Conservation (phyloP, 2,113 vertebrate genomes). For the Solea senegalensis region DNA sequence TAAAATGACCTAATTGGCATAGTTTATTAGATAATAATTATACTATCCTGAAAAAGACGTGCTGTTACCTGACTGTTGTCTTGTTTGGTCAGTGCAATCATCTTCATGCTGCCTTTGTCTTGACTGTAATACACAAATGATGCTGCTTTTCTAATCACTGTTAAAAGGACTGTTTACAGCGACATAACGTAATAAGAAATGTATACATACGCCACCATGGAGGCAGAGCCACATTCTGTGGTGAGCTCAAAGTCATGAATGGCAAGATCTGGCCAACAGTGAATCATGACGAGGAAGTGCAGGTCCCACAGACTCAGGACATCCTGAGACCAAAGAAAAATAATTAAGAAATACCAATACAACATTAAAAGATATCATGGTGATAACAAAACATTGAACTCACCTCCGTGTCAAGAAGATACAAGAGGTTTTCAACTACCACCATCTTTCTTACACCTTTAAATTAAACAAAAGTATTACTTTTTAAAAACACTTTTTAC, state of each 20-base stretch:
- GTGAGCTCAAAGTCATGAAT: slow-evolving; percentile 91
- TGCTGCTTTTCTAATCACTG: not conserved
- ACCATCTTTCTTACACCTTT: slow-evolving; percentile 89
- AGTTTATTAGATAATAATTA: not conserved
- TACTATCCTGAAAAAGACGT: too few species aligned
- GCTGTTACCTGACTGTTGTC: slow-evolving; percentile 80
- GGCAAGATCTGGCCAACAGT: slow-evolving; percentile 84
- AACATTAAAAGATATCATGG: not conserved
- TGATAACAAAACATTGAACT: slow-evolving; percentile 33
- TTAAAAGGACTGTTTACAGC: not conserved
- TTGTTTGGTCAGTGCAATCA: slow-evolving; percentile 85
- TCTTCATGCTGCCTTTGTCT: slow-evolving; percentile 86
- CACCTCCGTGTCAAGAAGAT: slow-evolving; percentile 90
- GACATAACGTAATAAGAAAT: not conserved
- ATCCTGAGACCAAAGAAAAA: slow-evolving; percentile 72
- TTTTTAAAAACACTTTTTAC: not conserved
- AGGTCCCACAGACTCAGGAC: slow-evolving; percentile 90
- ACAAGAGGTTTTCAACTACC: slow-evolving; percentile 87
- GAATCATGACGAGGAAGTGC: slow-evolving; percentile 84
- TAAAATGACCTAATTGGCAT: not conserved
- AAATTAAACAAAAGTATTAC: slow-evolving; percentile 36
- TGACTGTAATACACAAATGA: slow-evolving; percentile 78
- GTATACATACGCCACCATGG: slow-evolving; percentile 78
- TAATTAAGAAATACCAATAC: not conserved
- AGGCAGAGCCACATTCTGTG: slow-evolving; percentile 86